A percentile compares a stretch with the other conserved stretches of the same genome.
These are phyloP conservation scores for Chymomyza caudatula DNA, from an alignment of 2,888 invertebrate species.

Conservation along the genomic window DNA sequence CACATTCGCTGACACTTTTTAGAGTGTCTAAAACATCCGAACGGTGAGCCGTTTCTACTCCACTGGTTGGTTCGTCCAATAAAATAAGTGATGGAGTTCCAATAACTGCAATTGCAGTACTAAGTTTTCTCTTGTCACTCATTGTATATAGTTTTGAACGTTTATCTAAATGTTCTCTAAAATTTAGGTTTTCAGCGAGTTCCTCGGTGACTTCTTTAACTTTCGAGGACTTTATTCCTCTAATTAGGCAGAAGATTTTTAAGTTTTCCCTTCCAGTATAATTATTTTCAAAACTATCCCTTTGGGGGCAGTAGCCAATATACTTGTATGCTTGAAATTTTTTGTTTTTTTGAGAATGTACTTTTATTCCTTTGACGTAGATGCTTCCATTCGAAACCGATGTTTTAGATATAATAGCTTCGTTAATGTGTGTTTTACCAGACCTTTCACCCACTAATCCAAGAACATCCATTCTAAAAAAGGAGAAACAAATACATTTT, in stretches of 20 bases:
- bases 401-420: slow-evolving; percentile 5
- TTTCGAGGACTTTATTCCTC: background rate
- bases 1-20: slow-evolving; percentile 18
- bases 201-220: background rate
- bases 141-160: background rate
- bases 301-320: slow-evolving; percentile 16
- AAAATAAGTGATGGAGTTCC: slow-evolving; percentile 20
- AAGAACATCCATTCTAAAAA: slow-evolving; percentile 24
- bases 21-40: slow-evolving; percentile 13
- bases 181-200: slow-evolving; percentile 8
- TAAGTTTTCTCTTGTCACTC: slow-evolving; percentile 20
- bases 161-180: slow-evolving; percentile 8
- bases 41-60: slow-evolving; percentile 19
- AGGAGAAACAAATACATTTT: background rate
- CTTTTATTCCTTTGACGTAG: slow-evolving; percentile 10
- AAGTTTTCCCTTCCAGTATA: slow-evolving; percentile 20
- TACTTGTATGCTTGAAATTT: slow-evolving; percentile 10
- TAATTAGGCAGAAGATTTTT: slow-evolving; percentile 16
- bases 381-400: slow-evolving; percentile 2
- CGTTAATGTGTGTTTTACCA: slow-evolving; percentile 18
- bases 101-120: slow-evolving; percentile 14
- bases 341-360: background rate
- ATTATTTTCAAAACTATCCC: slow-evolving; percentile 3
- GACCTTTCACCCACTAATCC: slow-evolving; percentile 22
- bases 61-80: slow-evolving; percentile 20